phyloP scores from a whole-genome alignment of 2,797 vertebrate genomes.

The Leptatherina wallacei region DNA sequence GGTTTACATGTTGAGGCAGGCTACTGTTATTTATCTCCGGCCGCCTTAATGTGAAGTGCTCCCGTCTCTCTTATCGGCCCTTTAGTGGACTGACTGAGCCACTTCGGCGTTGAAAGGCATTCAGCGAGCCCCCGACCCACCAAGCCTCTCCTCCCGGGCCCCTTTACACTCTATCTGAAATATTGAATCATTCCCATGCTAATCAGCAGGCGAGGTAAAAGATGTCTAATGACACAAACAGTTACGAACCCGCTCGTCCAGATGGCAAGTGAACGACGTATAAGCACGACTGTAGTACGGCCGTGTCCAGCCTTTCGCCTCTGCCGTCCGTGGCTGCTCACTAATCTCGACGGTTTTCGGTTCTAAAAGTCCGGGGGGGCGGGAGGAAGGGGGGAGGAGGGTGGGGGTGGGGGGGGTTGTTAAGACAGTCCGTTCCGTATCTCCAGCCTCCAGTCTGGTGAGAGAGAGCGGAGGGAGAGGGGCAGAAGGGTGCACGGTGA shows the following conservation, averaged over 20 bases:
- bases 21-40: conserved; percentile 74
- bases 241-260: conserved; percentile 82
- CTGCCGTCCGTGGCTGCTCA: conserved; percentile 78
- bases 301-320: conserved; percentile 74
- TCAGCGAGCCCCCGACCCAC: conserved; percentile 67
- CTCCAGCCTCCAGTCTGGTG: conserved; percentile 85
- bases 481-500: conserved; percentile 73
- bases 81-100: conserved; percentile 61
- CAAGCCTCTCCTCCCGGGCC: conserved; percentile 49
- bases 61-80: conserved; percentile 72
- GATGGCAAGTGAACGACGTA: conserved; percentile 76
- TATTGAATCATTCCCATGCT: conserved; percentile 75
- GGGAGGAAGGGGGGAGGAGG: conserved; percentile 49
- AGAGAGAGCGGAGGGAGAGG: conserved; percentile 76
- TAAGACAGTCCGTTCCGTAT: conserved; percentile 88
- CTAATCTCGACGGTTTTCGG: conserved; percentile 86
- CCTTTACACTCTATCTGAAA: conserved; percentile 50
- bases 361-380: conserved; percentile 83
- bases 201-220: conserved; percentile 75
- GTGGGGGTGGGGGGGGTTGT: conserved; percentile 71
- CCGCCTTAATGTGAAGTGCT: conserved; percentile 67
- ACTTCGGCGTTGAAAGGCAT: conserved; percentile 67
- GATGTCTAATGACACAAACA: conserved; percentile 83
- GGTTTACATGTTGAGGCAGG: conserved; percentile 73
- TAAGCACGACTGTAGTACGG: conserved; percentile 71